Percentiles rank a stretch among this genome's conserved stretches.
Conservation (phyloP, 2,113 vertebrate species). For the Ochotona princeps region DNA sequence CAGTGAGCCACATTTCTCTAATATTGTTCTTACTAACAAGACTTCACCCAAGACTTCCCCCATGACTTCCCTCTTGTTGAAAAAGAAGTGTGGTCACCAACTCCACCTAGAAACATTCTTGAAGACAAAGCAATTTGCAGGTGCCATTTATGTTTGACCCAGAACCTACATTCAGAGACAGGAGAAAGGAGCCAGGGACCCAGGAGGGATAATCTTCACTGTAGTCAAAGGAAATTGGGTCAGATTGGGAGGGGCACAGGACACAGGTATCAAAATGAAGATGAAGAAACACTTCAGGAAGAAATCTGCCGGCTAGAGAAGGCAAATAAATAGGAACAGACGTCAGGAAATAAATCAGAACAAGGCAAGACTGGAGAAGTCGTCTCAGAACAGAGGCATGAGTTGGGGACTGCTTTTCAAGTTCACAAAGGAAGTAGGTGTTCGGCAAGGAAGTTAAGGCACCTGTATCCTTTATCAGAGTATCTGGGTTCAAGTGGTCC, state of each 20-base stretch:
- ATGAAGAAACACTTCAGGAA: background rate
- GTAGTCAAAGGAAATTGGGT: background rate
- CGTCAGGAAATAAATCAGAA: background rate
- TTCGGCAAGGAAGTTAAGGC: too few relatives aligned
- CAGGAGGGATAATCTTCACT: constrained; percentile 36
- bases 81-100: constrained; percentile 32
- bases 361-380: background rate
- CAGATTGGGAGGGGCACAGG: background rate
- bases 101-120: constrained; percentile 48
- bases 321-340: background rate
- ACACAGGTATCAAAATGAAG: background rate
- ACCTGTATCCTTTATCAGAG: too few relatives aligned
- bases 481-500: too few relatives aligned
- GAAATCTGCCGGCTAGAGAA: background rate
- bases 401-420: background rate
- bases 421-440: background rate
- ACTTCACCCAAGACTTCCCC: constrained; percentile 5
- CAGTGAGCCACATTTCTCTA: background rate
- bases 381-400: background rate
- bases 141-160: constrained; percentile 59
- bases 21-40: background rate
- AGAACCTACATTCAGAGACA: constrained; percentile 54
- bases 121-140: constrained; percentile 47
- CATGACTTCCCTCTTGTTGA: constrained; percentile 37
- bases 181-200: constrained; percentile 26